Evolutionary conservation across 2,888 invertebrate genomes (phyloP).

Genomic region (Mimachlamys varia): DNA sequence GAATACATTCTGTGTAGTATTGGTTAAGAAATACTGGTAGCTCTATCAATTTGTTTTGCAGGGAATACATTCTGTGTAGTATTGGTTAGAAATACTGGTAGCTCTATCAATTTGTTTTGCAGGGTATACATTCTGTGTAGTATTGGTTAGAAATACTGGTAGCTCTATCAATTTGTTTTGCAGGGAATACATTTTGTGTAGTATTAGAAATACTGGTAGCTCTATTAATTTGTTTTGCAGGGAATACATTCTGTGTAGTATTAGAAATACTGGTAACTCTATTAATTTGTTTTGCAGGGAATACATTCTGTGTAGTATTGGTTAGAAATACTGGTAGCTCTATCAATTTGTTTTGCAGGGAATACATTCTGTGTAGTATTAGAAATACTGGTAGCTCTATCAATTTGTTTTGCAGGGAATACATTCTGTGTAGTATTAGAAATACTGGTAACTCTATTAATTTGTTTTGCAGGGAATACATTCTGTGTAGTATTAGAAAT

Average conservation of each 20-base stretch:
- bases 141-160: too few species aligned
- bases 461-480: constrained; percentile 68
- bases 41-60: constrained; percentile 58
- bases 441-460: too few species aligned
- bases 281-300: constrained; percentile 62
- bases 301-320: constrained; percentile 73
- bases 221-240: constrained; percentile 62
- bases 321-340: too few species aligned
- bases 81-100: too few species aligned
- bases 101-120: constrained; percentile 54
- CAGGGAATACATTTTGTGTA: constrained; percentile 73
- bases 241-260: constrained; percentile 70
- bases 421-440: constrained; percentile 72
- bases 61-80: constrained; percentile 71
- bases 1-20: constrained; percentile 72
- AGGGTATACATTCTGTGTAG: constrained; percentile 73
- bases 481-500: constrained; percentile 72
- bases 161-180: constrained; percentile 51
- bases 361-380: constrained; percentile 72
- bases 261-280: too few species aligned
- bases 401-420: constrained; percentile 65
- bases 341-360: constrained; percentile 61
- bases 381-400: too few species aligned
- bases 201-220: too few species aligned
- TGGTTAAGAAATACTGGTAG: too few species aligned